Evolutionary conservation across 2,888 invertebrate genomes (phyloP), one percentile per base, ranked within the genome.

Genomic region (Cephonodes hylas): DNA sequence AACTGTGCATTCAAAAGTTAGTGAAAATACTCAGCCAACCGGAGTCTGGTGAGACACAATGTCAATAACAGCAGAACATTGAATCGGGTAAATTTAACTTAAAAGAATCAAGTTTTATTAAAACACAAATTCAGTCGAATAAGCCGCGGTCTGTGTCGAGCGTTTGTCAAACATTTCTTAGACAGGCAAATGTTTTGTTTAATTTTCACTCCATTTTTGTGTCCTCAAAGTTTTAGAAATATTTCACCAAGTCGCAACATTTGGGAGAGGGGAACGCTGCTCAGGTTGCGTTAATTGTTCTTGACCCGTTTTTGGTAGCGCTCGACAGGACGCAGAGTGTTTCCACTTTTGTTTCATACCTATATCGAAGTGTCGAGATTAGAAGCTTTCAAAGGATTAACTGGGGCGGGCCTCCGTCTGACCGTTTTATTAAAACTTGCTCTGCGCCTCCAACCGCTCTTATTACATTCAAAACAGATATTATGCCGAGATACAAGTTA

Each of bases 301-400:
- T 53, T 53, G 20, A 20, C 18, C 25, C 42, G 20, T 25, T 60
- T 60, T 42, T 42, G 53, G 25, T 45, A n/a, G 58, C 23, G 48
- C 46, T 58, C 38, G 59, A 59, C 42, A 69, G 71, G 72, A 72
- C 71, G 73, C 72, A 77, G 65, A 72, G 75, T 77, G 70, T 63
- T 74, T 69, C 70, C 71, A 73, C 67, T 64, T 68, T 68, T 73
- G 72, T 76, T 79, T 72, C 65, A 67, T 74, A 66, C 62, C 64
- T 72, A 72, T 69, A 70, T 72, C 76, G 73, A 81, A 82, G 79
- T 80, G 77, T 77, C 74, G 66, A 76, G 80, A 84, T 85, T 83
- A 84, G 81, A 75, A 80, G 85, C 83, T 86, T 84, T 84, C 81
- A 83, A 84, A 84, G 84, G 87, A 86, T 88, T 88, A 85, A 79